These are phyloP conservation scores for Rugalucina vietnamica DNA, from an alignment of 2,888 invertebrate genomes.

Conservation along the genomic window DNA sequence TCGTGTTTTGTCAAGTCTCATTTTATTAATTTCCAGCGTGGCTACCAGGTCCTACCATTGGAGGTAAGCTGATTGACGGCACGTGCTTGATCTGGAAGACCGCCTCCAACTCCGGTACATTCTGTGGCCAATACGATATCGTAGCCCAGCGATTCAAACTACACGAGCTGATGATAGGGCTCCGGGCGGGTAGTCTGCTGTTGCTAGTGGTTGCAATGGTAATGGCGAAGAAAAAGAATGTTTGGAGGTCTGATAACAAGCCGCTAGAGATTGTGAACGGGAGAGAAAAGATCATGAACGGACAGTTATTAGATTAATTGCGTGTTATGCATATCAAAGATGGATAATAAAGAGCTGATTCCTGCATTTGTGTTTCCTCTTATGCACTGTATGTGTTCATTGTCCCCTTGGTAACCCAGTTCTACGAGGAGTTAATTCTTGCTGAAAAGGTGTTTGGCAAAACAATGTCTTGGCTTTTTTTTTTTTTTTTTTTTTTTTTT, in stretches of 20 bases:
- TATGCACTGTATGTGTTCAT: too few relatives aligned
- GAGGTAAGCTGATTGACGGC: conserved; percentile 58
- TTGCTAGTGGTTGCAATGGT: conserved; percentile 17
- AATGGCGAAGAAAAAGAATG: conserved; percentile 26
- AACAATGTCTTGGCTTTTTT: too few relatives aligned
- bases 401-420: too few relatives aligned
- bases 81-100: conserved; percentile 62
- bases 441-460: too few relatives aligned
- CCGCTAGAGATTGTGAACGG: too few relatives aligned
- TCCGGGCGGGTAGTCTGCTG: background rate
- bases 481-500: too few relatives aligned
- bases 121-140: conserved; percentile 59
- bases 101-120: conserved; percentile 42
- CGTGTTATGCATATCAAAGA: too few relatives aligned
- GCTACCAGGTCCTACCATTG: conserved; percentile 62
- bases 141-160: conserved; percentile 42
- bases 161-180: conserved; percentile 49
- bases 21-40: conserved; percentile 44
- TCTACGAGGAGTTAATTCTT: too few relatives aligned
- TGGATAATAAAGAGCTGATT: too few relatives aligned
- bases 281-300: background rate
- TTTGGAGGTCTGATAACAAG: conserved; percentile 23
- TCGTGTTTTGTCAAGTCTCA: too few relatives aligned
- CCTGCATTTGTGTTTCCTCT: too few relatives aligned
- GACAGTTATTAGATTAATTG: too few relatives aligned